phyloP scores from a whole-genome alignment of 1,140 invertebrate genomes.

The Drosophila pallidifrons region DNA sequence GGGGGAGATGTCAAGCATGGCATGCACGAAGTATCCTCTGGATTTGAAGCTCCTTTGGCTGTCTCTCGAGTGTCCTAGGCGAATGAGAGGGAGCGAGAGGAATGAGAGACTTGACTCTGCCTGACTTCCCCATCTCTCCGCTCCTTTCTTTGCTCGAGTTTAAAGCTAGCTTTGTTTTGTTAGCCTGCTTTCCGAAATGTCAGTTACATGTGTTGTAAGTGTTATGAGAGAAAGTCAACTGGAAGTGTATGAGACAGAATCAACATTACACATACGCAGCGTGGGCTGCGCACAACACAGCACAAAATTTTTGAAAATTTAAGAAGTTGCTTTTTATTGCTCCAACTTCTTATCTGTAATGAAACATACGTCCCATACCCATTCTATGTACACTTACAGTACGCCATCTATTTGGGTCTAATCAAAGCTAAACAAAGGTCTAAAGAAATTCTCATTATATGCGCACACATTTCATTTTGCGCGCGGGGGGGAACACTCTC shows the following conservation, averaged over 20 bases:
- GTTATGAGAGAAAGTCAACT: constrained; percentile 63
- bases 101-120: constrained; percentile 4
- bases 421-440: constrained; percentile 76
- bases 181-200: constrained; percentile 65
- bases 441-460: constrained; percentile 70
- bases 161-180: constrained; percentile 45
- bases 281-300: constrained; percentile 2
- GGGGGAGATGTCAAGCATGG: constrained; percentile 33
- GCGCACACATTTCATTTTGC: constrained; percentile 70
- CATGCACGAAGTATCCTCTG: constrained; percentile 51
- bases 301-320: neutral
- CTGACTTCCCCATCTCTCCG: neutral
- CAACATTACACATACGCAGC: constrained; percentile 39
- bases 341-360: constrained; percentile 3
- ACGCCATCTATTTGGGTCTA: constrained; percentile 45
- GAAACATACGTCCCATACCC: constrained; percentile 13
- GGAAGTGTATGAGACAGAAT: constrained; percentile 36
- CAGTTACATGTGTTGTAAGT: constrained; percentile 63
- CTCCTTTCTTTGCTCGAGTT: constrained; percentile 27
- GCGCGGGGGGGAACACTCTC: constrained; percentile 12
- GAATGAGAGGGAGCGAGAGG: neutral
- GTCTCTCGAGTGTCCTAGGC: constrained; percentile 4
- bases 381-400: neutral
- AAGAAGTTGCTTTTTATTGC: constrained; percentile 13
- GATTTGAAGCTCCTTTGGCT: constrained; percentile 45